Base-by-base conservation (phyloP, 2,113 vertebrate species). In the Camelus bactrianus region DNA sequence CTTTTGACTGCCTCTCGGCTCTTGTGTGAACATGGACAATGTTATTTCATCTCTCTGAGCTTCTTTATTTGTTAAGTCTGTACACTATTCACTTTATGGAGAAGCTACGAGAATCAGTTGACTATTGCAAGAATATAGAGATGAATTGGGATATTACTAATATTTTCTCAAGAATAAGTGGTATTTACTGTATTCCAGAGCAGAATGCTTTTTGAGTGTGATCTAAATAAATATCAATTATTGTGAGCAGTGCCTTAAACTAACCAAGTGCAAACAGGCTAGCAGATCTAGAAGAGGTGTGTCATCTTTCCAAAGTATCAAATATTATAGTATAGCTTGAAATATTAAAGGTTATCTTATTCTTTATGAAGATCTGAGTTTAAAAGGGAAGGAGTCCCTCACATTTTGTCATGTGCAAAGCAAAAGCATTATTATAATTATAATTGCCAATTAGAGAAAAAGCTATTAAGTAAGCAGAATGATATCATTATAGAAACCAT, bases 221-320 rank as follows among this genome's bases (percentile, higher is more conserved):
- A 73, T 46, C 0, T 64, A 93, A 79, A 60, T 76, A 91, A 93
- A 89, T 65, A 38, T 67, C 54, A 5, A 64, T 83, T 5, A 73
- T 38, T 89, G 87, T 89, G 9, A 77, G 3, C 65, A 88, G 62
- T 81, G 6, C 0, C 20, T 70, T 70, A 79, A 82, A 64, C 8
- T 12, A 80, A 4, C 2, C 17, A 73, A 0, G 2, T 14, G 4
- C 87, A 20, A 84, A 73, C 92, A 75, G 8, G 3, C n/a, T 75
- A 64, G 7, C 80, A 5, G 46, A 52, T 50, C 15, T 2, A 32
- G 10, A 96, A 77, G 35, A 93, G 0, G 19, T 80, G 0, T 38
- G 32, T 77, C 22, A 80, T 28, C 9, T 82, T 95, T 64, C 38
- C 32, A 62, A 76, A 46, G 1, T 79, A 22, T 76, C 38, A 76